phyloP scores from a whole-genome alignment of 1,140 invertebrate genomes.

The Sinella curviseta region DNA sequence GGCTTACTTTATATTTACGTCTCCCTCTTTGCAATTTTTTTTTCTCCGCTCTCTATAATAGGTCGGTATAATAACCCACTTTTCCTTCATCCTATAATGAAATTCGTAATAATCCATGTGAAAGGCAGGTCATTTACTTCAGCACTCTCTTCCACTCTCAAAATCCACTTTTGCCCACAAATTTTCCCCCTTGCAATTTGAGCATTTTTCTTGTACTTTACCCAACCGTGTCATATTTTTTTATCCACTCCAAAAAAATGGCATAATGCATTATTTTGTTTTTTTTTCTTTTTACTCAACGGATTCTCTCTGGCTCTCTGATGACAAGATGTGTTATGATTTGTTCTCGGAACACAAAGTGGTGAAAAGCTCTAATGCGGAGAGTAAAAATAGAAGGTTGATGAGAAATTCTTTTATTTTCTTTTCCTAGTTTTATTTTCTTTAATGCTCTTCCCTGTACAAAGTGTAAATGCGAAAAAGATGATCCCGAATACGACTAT shows the following conservation, averaged over 20 bases:
- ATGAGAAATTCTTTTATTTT: slow-evolving; percentile 13
- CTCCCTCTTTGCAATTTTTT: too few relatives aligned
- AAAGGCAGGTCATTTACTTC: slow-evolving; percentile 14
- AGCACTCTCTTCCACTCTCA: not conserved
- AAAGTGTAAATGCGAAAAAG: too few relatives aligned
- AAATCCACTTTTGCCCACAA: not conserved
- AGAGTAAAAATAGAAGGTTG: not conserved
- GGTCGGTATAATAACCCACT: not conserved
- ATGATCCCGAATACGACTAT: too few relatives aligned
- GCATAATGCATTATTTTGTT: not conserved
- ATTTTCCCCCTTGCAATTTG: not conserved
- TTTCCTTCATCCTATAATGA: not conserved
- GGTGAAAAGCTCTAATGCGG: not conserved
- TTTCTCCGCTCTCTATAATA: too few relatives aligned
- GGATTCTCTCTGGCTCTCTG: not conserved
- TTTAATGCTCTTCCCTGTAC: too few relatives aligned
- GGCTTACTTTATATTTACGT: too few relatives aligned
- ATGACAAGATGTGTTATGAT: not conserved
- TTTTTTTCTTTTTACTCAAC: not conserved
- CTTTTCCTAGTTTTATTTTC: too few relatives aligned
- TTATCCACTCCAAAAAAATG: not conserved
- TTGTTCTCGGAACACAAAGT: not conserved
- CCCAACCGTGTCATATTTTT: not conserved
- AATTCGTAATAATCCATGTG: not conserved
- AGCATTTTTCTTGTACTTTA: not conserved